These are phyloP conservation scores for Chamaetylas fuelleborni DNA, from an alignment of 2,113 vertebrate genomes.

Conservation along the genomic window DNA sequence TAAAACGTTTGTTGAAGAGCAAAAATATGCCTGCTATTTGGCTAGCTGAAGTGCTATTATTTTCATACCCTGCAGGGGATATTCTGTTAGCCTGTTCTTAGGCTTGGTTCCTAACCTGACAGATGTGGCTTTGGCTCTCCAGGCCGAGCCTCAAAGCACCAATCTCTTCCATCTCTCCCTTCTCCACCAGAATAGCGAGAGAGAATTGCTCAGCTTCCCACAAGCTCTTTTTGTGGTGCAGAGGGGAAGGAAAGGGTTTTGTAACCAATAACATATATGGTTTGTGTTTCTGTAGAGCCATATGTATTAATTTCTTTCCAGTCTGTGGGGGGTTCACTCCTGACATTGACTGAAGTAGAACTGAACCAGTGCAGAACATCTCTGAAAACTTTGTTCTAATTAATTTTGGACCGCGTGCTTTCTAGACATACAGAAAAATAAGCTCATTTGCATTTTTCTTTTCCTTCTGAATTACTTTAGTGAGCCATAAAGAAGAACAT, in stretches of 20 bases:
- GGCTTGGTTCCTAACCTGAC: constrained; percentile 32
- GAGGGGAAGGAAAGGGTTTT: constrained; percentile 25
- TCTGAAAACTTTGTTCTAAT: background rate
- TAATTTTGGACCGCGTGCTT: background rate
- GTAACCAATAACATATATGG: background rate
- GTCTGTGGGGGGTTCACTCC: background rate
- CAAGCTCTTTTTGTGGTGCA: background rate
- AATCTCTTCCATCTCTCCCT: background rate
- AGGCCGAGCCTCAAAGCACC: background rate
- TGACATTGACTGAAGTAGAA: background rate
- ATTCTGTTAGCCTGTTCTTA: constrained; percentile 2
- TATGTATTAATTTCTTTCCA: background rate
- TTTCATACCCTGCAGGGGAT: constrained; percentile 33
- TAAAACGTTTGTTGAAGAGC: constrained; percentile 39
- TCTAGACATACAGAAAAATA: background rate
- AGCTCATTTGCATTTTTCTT: background rate
- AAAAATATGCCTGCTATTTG: constrained; percentile 49
- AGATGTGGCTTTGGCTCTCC: constrained; percentile 42
- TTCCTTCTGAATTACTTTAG: background rate
- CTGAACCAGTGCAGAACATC: background rate
- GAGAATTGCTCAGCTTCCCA: background rate
- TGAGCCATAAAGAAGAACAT: background rate
- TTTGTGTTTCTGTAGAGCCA: background rate
- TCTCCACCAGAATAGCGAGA: background rate
- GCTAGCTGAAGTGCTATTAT: constrained; percentile 46